A percentile compares a stretch with the other conserved stretches of the same genome.
Conservation (phyloP, 2,888 invertebrate species). For the Arctia plantaginis region DNA sequence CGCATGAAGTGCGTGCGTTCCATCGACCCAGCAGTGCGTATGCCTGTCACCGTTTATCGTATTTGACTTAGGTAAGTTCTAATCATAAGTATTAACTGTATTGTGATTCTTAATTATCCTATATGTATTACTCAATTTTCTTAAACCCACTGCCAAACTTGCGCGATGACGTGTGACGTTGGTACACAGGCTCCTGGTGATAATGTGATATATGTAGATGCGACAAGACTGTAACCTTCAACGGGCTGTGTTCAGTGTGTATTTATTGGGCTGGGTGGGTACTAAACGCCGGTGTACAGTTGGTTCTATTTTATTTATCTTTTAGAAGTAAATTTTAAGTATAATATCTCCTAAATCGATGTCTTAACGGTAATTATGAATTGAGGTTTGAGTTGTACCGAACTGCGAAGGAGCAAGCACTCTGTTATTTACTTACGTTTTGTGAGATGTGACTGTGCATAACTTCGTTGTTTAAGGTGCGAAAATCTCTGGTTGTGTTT, state of each 20-base stretch:
- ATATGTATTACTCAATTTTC: conserved; percentile 72
- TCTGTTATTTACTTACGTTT: neutral
- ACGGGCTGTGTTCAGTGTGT: conserved; percentile 65
- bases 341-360: conserved; percentile 28
- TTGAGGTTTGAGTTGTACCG: conserved; percentile 18
- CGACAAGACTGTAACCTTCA: conserved; percentile 64
- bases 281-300: conserved; percentile 46
- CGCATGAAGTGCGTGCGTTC: conserved; percentile 14
- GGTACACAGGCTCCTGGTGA: conserved; percentile 56
- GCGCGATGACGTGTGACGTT: conserved; percentile 63
- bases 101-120: conserved; percentile 83
- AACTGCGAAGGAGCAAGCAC: neutral
- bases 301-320: conserved; percentile 52
- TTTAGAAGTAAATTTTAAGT: conserved; percentile 35
- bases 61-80: conserved; percentile 76
- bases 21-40: conserved; percentile 62
- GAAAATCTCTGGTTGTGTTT: conserved; percentile 38
- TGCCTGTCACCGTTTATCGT: conserved; percentile 68
- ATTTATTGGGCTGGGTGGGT: conserved; percentile 53
- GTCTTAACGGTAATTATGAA: conserved; percentile 25
- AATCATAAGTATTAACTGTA: conserved; percentile 84
- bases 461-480: conserved; percentile 31
- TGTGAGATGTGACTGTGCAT: neutral
- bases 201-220: conserved; percentile 69
- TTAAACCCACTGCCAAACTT: conserved; percentile 77